Conservation (phyloP, 1,140 invertebrate species). For the Drosophila repletoides region DNA sequence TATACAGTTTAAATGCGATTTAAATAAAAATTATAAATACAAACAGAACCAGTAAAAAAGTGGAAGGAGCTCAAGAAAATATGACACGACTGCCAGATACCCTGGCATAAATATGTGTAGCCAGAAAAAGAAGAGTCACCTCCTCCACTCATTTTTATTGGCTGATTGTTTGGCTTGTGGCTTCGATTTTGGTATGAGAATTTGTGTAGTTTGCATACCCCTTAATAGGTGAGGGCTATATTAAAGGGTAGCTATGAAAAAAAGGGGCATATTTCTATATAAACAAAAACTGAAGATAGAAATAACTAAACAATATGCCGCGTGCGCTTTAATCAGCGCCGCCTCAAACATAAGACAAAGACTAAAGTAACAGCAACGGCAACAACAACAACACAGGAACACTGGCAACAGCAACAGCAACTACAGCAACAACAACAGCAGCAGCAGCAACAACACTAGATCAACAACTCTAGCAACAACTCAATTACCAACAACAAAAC, state of each 20-base stretch:
- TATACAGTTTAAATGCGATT: constrained; percentile 11
- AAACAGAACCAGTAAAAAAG: constrained; percentile 8
- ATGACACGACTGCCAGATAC: background rate
- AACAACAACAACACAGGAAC: background rate
- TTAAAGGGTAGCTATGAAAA: constrained; percentile 6
- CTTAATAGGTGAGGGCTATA: too few relatives aligned
- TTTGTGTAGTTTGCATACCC: too few relatives aligned
- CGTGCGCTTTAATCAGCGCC: constrained; percentile 69
- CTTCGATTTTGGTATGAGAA: too few relatives aligned
- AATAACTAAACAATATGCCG: constrained; percentile 70
- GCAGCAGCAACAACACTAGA: constrained; percentile 27
- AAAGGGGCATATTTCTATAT: constrained; percentile 28
- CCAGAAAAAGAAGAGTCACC: too few relatives aligned
- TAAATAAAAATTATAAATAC: constrained; percentile 54
- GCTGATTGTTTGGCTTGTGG: too few relatives aligned
- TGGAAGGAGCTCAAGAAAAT: background rate
- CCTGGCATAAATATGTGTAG: too few relatives aligned
- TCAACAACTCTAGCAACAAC: constrained; percentile 62
- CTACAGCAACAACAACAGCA: constrained; percentile 19
- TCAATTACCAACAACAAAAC: constrained; percentile 63
- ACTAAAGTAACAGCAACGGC: too few relatives aligned
- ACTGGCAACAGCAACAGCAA: constrained; percentile 16
- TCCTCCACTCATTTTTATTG: too few relatives aligned
- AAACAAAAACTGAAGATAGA: constrained; percentile 39
- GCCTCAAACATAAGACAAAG: constrained; percentile 42